Base-by-base conservation (phyloP, 1,140 invertebrate genomes). In the Trichonephila inaurata region DNA sequence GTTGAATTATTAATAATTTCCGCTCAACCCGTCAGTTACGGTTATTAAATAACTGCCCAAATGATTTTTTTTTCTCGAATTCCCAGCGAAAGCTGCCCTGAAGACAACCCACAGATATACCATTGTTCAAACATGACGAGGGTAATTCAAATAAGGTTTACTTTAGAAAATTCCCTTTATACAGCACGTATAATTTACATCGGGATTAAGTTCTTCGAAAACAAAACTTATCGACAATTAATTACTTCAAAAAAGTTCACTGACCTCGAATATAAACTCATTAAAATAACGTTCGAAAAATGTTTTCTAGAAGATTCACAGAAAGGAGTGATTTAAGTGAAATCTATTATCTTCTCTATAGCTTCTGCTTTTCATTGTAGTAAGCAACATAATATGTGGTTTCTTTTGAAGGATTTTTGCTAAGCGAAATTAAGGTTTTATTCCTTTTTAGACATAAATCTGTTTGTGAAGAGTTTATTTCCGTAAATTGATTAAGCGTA, bases 41-140 rank as follows among this genome's bases (percentile, higher is more conserved):
- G 33, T 77, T 77, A 77, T 77, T 77, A 33, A 12, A 7, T 40
- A 77, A 6, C 72, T 5, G 28, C 33, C 33, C 33, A 6, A 24
- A 33, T 19, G 4, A 33, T 33, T 14, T 28, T 28, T 77, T 77
- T 40, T 77, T 33, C 5, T 14, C 16, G 5, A 77, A 33, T 40
- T 19, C 33, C 33, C 16, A 19, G 16, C 33, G 72, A 77, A 33
- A 33, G 18, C 33, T 77, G 14, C 28, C 14, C 28, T 28, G 18
- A 77, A 40, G 24, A 3, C 18, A 18, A 33, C 14, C 33, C 28
- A 77, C 33, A 14, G 16, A 33, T 33, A 14, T 10, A 8, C 28
- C 72, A 77, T 77, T 77, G 72, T 77, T 77, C 72, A 77, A 77
- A 77, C 21, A 77, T 77, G 72, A 77, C 72, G 33, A 28, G 16